phyloP scores from a whole-genome alignment of 2,113 vertebrate genomes.

The Channa maculata region DNA sequence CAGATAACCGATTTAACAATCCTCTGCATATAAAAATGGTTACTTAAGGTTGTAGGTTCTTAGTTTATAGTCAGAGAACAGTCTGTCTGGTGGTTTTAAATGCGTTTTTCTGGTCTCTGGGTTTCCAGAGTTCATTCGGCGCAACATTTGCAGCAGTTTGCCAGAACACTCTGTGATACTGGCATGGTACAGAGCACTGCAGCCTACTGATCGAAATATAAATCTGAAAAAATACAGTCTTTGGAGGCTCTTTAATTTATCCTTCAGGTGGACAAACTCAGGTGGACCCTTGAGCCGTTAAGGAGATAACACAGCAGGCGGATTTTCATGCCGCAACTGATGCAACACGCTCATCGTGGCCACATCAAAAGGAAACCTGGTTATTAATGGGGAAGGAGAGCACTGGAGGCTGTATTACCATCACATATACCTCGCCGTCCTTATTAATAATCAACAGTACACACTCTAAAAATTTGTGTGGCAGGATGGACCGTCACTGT shows the following conservation, averaged over 20 bases:
- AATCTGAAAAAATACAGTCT: constrained; percentile 15
- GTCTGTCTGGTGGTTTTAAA: background rate
- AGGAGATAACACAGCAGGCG: constrained; percentile 75
- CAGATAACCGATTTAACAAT: constrained; percentile 35
- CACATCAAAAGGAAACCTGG: constrained; percentile 82
- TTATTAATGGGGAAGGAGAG: constrained; percentile 75
- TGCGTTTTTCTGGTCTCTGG: too few relatives aligned
- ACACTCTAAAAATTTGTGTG: constrained; percentile 22
- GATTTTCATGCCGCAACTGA: constrained; percentile 79
- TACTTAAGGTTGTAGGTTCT: background rate
- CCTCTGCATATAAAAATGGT: constrained; percentile 4
- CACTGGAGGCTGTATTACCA: constrained; percentile 74
- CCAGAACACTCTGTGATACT: constrained; percentile 4
- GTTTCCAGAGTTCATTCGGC: background rate
- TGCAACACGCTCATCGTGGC: constrained; percentile 42
- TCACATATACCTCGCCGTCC: constrained; percentile 46
- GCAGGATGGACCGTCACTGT: background rate
- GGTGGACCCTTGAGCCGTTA: constrained; percentile 78
- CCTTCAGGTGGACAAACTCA: constrained; percentile 67
- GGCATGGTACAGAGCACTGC: background rate
- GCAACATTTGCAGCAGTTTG: background rate
- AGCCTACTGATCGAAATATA: constrained; percentile 41
- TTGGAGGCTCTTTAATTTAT: constrained; percentile 50
- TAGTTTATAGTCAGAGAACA: background rate
- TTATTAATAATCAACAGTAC: constrained; percentile 59